phyloP scores from a whole-genome alignment of 37 sponge, comb jelly and placozoan genomes.

The Cliona cf. orientalis region DNA sequence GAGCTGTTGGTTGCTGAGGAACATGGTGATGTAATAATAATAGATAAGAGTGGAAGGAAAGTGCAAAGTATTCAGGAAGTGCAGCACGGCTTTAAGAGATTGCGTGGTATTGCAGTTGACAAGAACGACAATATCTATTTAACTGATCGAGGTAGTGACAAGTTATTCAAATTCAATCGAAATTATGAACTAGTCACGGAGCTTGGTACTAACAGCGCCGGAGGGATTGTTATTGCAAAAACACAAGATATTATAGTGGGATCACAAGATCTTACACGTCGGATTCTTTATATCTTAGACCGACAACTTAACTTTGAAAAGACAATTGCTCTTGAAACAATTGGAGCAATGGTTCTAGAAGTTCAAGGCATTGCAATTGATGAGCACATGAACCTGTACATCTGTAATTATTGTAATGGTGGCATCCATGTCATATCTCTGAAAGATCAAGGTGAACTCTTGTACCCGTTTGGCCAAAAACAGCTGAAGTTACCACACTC shows the following conservation, averaged over 20 bases:
- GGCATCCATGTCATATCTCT: background rate
- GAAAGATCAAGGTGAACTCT: background rate
- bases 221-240: background rate
- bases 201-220: too few relatives aligned
- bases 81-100: background rate
- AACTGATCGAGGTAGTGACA: background rate
- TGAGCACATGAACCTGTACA: conserved; percentile 11
- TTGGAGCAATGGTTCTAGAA: background rate
- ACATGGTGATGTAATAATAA: background rate
- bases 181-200: background rate
- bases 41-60: conserved; percentile 1
- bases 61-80: background rate
- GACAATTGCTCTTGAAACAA: background rate
- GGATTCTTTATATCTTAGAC: background rate
- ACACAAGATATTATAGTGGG: background rate
- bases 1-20: conserved; percentile 17
- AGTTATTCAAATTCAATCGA: conserved; percentile 5
- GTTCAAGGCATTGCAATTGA: conserved; percentile 1
- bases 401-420: conserved; percentile 3
- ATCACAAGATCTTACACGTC: too few relatives aligned
- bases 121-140: conserved; percentile 34
- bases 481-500: background rate
- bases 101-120: conserved; percentile 26
- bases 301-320: background rate
- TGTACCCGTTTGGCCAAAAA: background rate